These are phyloP conservation scores for Cremastinae sp. DNA, from an alignment of 2,888 invertebrate species.

Conservation along the genomic window DNA sequence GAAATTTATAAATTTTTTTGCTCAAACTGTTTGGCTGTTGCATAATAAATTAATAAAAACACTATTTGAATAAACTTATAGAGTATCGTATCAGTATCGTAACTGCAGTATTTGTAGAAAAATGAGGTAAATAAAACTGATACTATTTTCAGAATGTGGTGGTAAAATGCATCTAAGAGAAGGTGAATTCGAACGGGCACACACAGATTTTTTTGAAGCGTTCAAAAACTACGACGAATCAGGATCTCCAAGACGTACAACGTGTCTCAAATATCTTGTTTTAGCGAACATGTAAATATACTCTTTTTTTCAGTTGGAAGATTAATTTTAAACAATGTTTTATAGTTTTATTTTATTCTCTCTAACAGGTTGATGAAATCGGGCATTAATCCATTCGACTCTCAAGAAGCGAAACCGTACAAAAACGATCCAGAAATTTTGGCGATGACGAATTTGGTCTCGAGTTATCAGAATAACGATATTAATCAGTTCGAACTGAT, in stretches of 20 bases:
- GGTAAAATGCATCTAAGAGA: slow-evolving; percentile 99
- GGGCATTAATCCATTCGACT: slow-evolving; percentile 99
- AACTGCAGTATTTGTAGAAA: too few species aligned
- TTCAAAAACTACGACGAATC: slow-evolving; percentile 99
- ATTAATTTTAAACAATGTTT: not conserved
- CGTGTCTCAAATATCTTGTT: slow-evolving; percentile 98
- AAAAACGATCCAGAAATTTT: slow-evolving; percentile 99
- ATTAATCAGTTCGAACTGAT: slow-evolving; percentile 99
- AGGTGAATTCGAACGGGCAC: slow-evolving; percentile 99
- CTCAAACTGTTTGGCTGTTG: too few species aligned
- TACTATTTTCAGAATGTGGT: slow-evolving; percentile 89
- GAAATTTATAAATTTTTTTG: slow-evolving; percentile 3
- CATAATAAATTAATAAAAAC: too few species aligned
- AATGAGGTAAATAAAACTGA: slow-evolving; percentile 16
- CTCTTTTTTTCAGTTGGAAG: slow-evolving; percentile 3
- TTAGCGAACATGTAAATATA: slow-evolving; percentile 96
- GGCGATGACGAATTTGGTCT: slow-evolving; percentile 99
- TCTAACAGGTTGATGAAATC: slow-evolving; percentile 95
- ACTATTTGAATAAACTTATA: too few species aligned
- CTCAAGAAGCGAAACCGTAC: slow-evolving; percentile 99
- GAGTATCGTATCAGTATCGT: too few species aligned
- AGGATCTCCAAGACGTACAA: slow-evolving; percentile 97
- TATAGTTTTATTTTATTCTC: slow-evolving; percentile 28
- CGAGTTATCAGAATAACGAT: slow-evolving; percentile 98
- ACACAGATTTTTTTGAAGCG: slow-evolving; percentile 99